Conservation (phyloP, 1,140 invertebrate species). For the Lepidostoma basale region DNA sequence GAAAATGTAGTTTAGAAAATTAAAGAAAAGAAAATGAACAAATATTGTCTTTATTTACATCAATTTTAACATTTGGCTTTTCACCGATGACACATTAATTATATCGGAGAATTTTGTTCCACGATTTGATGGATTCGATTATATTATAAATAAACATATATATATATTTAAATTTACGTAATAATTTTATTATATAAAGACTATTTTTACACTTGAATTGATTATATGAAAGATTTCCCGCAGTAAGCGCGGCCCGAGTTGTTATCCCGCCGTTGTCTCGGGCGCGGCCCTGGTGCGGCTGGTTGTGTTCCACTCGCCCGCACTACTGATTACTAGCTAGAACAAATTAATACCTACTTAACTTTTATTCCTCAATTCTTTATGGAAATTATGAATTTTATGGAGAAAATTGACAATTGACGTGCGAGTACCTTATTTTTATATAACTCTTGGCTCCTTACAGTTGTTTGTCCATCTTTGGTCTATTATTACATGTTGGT, state of each 20-base stretch:
- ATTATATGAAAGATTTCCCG: slow-evolving; percentile 26
- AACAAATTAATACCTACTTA: slow-evolving; percentile 20
- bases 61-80: slow-evolving; percentile 32
- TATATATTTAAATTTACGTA: slow-evolving; percentile 39
- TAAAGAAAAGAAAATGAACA: not conserved
- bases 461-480: slow-evolving; percentile 39
- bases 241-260: not conserved
- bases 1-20: slow-evolving; percentile 38
- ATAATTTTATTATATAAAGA: slow-evolving; percentile 41
- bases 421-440: slow-evolving; percentile 29
- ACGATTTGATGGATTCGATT: slow-evolving; percentile 19
- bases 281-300: not conserved
- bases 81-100: slow-evolving; percentile 34
- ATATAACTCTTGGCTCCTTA: slow-evolving; percentile 34
- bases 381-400: slow-evolving; percentile 30
- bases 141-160: slow-evolving; percentile 34
- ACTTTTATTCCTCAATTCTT: slow-evolving; percentile 28
- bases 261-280: not conserved
- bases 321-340: slow-evolving; percentile 8
- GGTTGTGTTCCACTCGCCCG: slow-evolving; percentile 4
- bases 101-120: slow-evolving; percentile 19
- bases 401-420: slow-evolving; percentile 18
- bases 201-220: slow-evolving; percentile 42
- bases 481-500: slow-evolving; percentile 41
- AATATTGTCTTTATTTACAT: slow-evolving; percentile 32